Conservation (phyloP, 2,888 invertebrate species). For the Rhaphigaster nebulosa region DNA sequence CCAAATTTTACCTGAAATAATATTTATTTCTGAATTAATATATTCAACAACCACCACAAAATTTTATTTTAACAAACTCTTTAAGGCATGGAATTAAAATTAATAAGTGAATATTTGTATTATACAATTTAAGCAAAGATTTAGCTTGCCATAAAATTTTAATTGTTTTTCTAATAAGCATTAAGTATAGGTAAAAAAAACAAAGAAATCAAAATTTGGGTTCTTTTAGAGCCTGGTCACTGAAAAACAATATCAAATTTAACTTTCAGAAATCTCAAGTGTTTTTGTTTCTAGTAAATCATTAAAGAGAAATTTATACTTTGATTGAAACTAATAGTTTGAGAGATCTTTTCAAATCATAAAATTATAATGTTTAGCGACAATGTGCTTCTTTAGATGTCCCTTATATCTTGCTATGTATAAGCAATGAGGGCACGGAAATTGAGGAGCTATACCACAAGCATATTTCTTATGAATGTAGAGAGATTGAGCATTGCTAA, state of each 20-base stretch:
- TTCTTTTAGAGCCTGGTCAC: not conserved
- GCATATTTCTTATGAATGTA: slow-evolving; percentile 64
- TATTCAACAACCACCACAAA: not conserved
- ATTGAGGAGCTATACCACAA: slow-evolving; percentile 64
- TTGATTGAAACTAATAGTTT: not conserved
- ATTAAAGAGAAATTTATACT: not conserved
- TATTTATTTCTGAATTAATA: not conserved
- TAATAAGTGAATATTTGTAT: not conserved
- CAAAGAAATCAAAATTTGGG: not conserved
- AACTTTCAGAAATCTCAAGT: not conserved
- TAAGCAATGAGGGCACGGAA: slow-evolving; percentile 64
- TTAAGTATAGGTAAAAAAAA: not conserved
- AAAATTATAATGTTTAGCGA: slow-evolving; percentile 55
- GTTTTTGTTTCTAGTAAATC: not conserved
- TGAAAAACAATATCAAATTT: not conserved
- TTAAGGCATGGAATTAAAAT: not conserved
- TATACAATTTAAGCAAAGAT: not conserved
- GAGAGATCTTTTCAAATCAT: not conserved
- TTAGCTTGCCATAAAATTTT: not conserved
- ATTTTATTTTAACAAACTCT: not conserved
- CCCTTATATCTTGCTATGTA: slow-evolving; percentile 60
- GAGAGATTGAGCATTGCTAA: not conserved
- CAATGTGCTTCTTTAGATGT: slow-evolving; percentile 60
- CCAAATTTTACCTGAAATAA: slow-evolving; percentile 33
- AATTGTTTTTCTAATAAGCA: not conserved